Conservation (phyloP, 2,888 invertebrate genomes). For the Erebia aethiops region DNA sequence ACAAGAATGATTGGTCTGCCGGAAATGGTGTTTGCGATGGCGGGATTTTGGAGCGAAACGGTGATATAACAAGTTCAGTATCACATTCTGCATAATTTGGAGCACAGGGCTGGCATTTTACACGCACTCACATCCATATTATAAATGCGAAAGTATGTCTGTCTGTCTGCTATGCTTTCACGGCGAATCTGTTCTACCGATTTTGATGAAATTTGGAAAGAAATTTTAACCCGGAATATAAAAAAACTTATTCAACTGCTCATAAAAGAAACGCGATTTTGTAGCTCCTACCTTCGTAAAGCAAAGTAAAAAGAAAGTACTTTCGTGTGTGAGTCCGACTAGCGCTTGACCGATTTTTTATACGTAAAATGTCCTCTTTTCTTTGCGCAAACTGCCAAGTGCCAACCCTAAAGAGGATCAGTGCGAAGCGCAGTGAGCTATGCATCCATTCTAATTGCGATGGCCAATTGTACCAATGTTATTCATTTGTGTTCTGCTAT, state of each 20-base stretch:
- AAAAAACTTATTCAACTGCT: too few species aligned
- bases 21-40: conserved; percentile 40
- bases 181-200: too few species aligned
- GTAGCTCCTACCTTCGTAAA: too few species aligned
- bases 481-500: conserved; percentile 34
- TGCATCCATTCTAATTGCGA: conserved; percentile 46
- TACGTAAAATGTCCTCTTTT: neutral
- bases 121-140: neutral
- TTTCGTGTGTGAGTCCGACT: too few species aligned
- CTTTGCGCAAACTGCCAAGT: neutral
- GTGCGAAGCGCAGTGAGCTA: conserved; percentile 43
- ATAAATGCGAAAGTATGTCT: too few species aligned
- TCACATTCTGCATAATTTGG: conserved; percentile 44
- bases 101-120: conserved; percentile 41
- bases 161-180: too few species aligned
- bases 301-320: too few species aligned
- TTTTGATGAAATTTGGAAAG: too few species aligned
- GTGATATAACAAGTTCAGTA: conserved; percentile 47
- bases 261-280: too few species aligned
- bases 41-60: conserved; percentile 46
- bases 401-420: conserved; percentile 40
- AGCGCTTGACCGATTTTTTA: too few species aligned
- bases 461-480: conserved; percentile 41
- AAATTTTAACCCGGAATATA: too few species aligned
- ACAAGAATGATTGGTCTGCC: conserved; percentile 30